These are phyloP conservation scores for Setipinna tenuifilis DNA, from an alignment of 2,797 vertebrate species.

Conservation along the genomic window DNA sequence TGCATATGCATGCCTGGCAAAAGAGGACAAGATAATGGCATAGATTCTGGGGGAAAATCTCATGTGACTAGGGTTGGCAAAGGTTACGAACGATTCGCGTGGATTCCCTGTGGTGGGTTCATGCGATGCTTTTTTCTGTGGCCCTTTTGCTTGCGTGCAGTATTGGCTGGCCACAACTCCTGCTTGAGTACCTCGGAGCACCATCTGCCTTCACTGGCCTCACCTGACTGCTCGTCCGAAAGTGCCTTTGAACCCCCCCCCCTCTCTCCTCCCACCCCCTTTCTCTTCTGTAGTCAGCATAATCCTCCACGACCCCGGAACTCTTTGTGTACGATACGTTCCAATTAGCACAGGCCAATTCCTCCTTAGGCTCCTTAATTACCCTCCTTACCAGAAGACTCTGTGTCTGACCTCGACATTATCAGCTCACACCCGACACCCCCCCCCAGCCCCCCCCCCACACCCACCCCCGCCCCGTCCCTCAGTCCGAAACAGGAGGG, in stretches of 20 bases:
- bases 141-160: constrained; percentile 24
- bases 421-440: constrained; percentile 1
- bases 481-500: constrained; percentile 3
- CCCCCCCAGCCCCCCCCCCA: background rate
- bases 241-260: constrained; percentile 31
- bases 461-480: background rate
- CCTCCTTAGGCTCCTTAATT: constrained; percentile 32
- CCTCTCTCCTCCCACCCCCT: background rate
- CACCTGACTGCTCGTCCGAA: constrained; percentile 33
- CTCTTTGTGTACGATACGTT: constrained; percentile 37
- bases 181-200: constrained; percentile 14
- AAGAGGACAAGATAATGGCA: background rate
- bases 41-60: background rate
- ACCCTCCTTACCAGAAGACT: constrained; percentile 37
- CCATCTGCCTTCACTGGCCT: constrained; percentile 37
- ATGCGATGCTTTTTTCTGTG: background rate
- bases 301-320: constrained; percentile 36
- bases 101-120: background rate
- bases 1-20: background rate
- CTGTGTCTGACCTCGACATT: constrained; percentile 28
- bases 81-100: background rate
- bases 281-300: constrained; percentile 43
- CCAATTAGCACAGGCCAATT: constrained; percentile 32
- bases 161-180: constrained; percentile 23
- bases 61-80: background rate